Base-by-base conservation (phyloP, 2,888 invertebrate genomes). In the Hyposoter didymator region DNA sequence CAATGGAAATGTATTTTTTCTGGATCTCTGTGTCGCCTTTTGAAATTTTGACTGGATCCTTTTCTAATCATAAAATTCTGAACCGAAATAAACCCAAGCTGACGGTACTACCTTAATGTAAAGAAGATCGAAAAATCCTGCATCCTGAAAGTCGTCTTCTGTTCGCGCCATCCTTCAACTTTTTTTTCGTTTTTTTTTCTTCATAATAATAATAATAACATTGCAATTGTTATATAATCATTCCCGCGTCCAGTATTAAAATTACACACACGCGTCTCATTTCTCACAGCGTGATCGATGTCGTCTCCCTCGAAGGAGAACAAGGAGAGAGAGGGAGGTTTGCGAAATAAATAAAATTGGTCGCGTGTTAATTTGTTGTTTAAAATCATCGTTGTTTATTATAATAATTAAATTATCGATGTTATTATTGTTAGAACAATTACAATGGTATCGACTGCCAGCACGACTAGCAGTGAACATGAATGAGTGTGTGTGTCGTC, bases 211-310 rank as follows among this genome's bases (percentile, higher is more conserved):
- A 45, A 35, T 72, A 75, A 66, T 79, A 62, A 35, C 69, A 79
- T 49, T 52, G 66, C 28, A 79, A 79, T 75, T 82, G 76, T 75
- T 80, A 52, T 82, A 67, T 76, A 82, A 85, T 85, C 85, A 85
- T 85, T 85, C 85, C 85, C 85, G 75, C 82, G 82, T 85, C 80
- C 85, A 85, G 85, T 85, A 85, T 85, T 85, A 82, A 72, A 85
- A 82, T 85, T 75, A 76, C 59, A 75, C 79, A 79, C 70, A 74
- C 64, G 82, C 78, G 70, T 85, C 75, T 78, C 82, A 43, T 64
- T 82, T 76, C 64, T 85, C 81, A 78, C 78, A 52, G 78, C 39
- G 74, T 62, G 28, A 35, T 82, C 47, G 66, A 78, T 78, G 69
- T 72, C 67, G 43, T 49, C 49, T 55, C 45, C 49, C 47, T 19